phyloP scores from a whole-genome alignment of 2,113 vertebrate species.

The Misgurnus mizolepis region DNA sequence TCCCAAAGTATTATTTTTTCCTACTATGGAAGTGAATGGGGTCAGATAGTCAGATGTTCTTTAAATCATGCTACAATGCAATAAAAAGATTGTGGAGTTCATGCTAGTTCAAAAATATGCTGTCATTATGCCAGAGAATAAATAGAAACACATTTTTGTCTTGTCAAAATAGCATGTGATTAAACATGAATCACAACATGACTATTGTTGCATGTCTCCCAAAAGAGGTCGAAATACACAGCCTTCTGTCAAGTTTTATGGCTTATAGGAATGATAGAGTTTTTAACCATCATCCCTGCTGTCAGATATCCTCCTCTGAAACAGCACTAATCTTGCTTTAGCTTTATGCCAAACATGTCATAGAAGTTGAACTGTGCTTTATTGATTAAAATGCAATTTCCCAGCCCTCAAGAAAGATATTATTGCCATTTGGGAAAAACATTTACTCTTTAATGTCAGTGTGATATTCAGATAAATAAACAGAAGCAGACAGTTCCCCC shows the following conservation, averaged over 20 bases:
- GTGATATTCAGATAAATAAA: constrained; percentile 36
- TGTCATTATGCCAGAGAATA: too few relatives aligned
- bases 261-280: background rate
- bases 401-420: background rate
- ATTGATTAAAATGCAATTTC: constrained; percentile 13
- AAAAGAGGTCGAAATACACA: background rate
- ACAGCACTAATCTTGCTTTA: background rate
- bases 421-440: background rate
- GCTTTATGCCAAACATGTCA: background rate
- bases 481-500: constrained; percentile 36
- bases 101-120: too few relatives aligned
- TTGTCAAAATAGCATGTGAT: background rate
- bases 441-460: constrained; percentile 48
- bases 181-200: background rate
- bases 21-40: too few relatives aligned
- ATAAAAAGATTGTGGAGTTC: too few relatives aligned
- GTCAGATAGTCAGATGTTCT: too few relatives aligned
- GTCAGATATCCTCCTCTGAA: background rate
- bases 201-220: background rate
- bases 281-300: background rate
- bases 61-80: too few relatives aligned
- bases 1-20: too few relatives aligned
- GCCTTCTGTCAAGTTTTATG: background rate
- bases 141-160: too few relatives aligned
- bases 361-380: background rate